Conservation (phyloP, 1,140 invertebrate genomes). For the Drosophila watanabei region DNA sequence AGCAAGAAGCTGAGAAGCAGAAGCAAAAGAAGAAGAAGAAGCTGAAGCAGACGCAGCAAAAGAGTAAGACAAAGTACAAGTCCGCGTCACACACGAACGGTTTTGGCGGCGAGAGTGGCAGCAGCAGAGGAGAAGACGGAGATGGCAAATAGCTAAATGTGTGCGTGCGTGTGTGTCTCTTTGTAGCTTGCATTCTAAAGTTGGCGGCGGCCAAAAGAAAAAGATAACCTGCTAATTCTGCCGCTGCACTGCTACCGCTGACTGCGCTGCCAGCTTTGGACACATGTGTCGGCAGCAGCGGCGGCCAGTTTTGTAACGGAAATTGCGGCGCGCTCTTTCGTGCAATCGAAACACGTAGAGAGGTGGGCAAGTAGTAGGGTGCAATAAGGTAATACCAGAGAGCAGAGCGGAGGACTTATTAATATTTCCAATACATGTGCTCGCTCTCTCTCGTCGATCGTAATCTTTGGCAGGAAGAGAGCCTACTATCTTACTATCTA, state of each 20-base stretch:
- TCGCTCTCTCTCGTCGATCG: slow-evolving; percentile 15
- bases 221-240: slow-evolving; percentile 49
- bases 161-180: slow-evolving; percentile 25
- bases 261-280: slow-evolving; percentile 27
- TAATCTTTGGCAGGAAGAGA: slow-evolving; percentile 26
- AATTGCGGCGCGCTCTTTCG: slow-evolving; percentile 56
- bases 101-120: slow-evolving; percentile 41
- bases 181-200: slow-evolving; percentile 60
- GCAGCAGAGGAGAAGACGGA: neutral
- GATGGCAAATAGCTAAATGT: slow-evolving; percentile 6
- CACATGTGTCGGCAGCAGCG: slow-evolving; percentile 50
- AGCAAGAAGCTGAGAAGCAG: neutral
- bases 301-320: slow-evolving; percentile 80
- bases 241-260: slow-evolving; percentile 3
- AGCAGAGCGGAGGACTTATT: slow-evolving; percentile 5
- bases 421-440: slow-evolving; percentile 41
- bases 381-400: slow-evolving; percentile 12
- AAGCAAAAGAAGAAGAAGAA: neutral
- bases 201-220: slow-evolving; percentile 39
- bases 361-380: slow-evolving; percentile 14
- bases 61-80: neutral
- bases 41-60: neutral
- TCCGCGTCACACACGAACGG: slow-evolving; percentile 66
- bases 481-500: neutral
- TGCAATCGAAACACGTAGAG: slow-evolving; percentile 65